Conservation (phyloP, 2,113 vertebrate genomes). For the Myrmecobius fasciatus region DNA sequence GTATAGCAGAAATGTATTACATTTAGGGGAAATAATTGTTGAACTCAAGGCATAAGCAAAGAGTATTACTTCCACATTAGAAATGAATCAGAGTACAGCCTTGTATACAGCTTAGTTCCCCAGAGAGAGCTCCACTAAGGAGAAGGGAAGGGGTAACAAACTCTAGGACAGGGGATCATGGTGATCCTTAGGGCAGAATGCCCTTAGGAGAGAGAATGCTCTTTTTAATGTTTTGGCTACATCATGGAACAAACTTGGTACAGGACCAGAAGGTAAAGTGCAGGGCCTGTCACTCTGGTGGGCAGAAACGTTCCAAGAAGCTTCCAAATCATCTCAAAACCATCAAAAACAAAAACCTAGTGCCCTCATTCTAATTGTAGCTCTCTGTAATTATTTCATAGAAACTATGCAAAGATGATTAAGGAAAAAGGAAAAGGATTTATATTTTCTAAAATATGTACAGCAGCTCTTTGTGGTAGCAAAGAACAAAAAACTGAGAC, state of each 20-base stretch:
- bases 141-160: background rate
- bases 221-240: background rate
- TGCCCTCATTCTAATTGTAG: background rate
- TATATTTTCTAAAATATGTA: background rate
- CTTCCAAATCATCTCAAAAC: background rate
- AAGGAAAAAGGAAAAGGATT: background rate
- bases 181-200: background rate
- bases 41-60: background rate
- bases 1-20: background rate
- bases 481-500: background rate
- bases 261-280: background rate
- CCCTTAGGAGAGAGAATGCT: too few species aligned
- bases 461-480: background rate
- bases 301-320: background rate
- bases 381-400: background rate
- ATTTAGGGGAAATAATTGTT: background rate
- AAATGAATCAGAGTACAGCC: background rate
- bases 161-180: background rate
- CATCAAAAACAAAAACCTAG: background rate
- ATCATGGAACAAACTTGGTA: background rate
- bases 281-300: background rate
- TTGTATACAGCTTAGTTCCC: background rate
- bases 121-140: background rate
- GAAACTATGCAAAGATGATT: background rate
- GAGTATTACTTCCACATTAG: background rate